phyloP scores from a whole-genome alignment of 37 sponge, comb jelly and placozoan genomes.

The Ephydatia muelleri region DNA sequence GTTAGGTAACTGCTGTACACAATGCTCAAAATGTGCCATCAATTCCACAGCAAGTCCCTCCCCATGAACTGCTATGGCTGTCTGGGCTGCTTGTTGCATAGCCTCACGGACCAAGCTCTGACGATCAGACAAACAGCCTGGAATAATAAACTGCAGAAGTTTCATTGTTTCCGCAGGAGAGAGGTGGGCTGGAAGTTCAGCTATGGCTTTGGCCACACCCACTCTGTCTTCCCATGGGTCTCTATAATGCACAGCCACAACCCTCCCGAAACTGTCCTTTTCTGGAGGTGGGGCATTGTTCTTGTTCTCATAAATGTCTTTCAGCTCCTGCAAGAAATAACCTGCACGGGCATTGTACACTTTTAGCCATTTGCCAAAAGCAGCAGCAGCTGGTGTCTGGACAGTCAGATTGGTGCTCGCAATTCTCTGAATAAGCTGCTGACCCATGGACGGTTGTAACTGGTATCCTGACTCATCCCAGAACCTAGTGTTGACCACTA shows the following conservation, averaged over 20 bases:
- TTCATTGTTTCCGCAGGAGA: slow-evolving; percentile 21
- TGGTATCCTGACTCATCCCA: slow-evolving; percentile 46
- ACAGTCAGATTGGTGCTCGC: slow-evolving; percentile 16
- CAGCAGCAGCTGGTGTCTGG: slow-evolving; percentile 45
- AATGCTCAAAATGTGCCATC: slow-evolving; percentile 85
- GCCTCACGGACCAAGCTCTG: slow-evolving; percentile 54
- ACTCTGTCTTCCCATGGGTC: slow-evolving; percentile 85
- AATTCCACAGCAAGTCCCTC: slow-evolving; percentile 67
- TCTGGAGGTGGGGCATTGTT: slow-evolving; percentile 34
- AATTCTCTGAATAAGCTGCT: slow-evolving; percentile 30
- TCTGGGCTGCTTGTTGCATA: slow-evolving; percentile 73
- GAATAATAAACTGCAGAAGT: slow-evolving; percentile 75
- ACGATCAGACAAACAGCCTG: slow-evolving; percentile 70
- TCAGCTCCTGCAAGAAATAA: slow-evolving; percentile 25
- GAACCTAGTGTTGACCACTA: slow-evolving; percentile 49
- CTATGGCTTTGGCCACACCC: slow-evolving; percentile 86
- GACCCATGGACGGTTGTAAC: slow-evolving; percentile 28
- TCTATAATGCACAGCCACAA: not conserved
- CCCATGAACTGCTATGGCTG: slow-evolving; percentile 78
- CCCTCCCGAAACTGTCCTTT: slow-evolving; percentile 58
- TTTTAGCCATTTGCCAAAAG: slow-evolving; percentile 54
- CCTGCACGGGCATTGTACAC: not conserved
- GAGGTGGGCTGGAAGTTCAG: slow-evolving; percentile 49
- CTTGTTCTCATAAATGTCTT: slow-evolving; percentile 36
- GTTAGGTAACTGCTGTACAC: slow-evolving; percentile 57